phyloP scores from a whole-genome alignment of 2,888 invertebrate genomes.

The Mellilla xanthometata region DNA sequence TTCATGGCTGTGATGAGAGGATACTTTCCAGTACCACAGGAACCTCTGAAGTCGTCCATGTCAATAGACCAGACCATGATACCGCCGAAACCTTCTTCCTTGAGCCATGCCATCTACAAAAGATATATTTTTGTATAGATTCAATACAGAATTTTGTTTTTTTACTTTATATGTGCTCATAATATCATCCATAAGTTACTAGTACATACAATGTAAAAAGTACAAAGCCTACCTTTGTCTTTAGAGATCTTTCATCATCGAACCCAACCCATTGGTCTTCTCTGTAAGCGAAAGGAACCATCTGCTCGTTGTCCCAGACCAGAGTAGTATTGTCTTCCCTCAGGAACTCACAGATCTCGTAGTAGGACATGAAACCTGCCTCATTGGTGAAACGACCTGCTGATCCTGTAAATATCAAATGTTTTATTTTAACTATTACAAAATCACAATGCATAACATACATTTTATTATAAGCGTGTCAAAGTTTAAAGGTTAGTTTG shows the following conservation, averaged over 20 bases:
- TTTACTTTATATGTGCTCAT: no score
- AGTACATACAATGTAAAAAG: no score
- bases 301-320: slow-evolving; percentile 97
- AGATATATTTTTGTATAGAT: no score
- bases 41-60: slow-evolving; percentile 96
- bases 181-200: no score
- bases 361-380: slow-evolving; percentile 97
- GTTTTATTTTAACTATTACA: background rate
- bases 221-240: slow-evolving; percentile 97
- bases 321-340: slow-evolving; percentile 94
- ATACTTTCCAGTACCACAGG: slow-evolving; percentile 95
- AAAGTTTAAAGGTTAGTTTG: no score
- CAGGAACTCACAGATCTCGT: slow-evolving; percentile 96
- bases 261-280: slow-evolving; percentile 97
- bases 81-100: slow-evolving; percentile 96
- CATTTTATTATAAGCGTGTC: no score
- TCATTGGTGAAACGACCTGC: slow-evolving; percentile 95
- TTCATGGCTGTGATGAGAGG: slow-evolving; percentile 94
- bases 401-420: slow-evolving; percentile 53
- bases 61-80: slow-evolving; percentile 99
- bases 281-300: slow-evolving; percentile 96
- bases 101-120: slow-evolving; percentile 94
- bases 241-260: slow-evolving; percentile 95
- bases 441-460: no score
- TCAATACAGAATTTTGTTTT: no score